A percentile compares a stretch with the other conserved stretches of the same genome.
phyloP scores from a whole-genome alignment of 35 echinoderm and acorn worm species.

The Apostichopus parvimensis region DNA sequence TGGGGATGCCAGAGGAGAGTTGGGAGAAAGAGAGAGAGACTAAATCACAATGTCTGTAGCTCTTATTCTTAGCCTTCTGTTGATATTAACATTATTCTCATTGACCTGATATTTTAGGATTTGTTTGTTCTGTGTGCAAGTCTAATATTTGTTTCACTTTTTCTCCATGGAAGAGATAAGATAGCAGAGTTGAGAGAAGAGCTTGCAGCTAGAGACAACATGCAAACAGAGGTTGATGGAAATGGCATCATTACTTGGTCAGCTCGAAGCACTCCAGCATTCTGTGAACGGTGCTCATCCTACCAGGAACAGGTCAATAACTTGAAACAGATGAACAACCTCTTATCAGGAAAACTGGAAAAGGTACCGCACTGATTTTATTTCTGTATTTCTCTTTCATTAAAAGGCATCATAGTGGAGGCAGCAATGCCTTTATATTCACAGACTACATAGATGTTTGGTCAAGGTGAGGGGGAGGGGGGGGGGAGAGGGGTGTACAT shows the following conservation, averaged over 20 bases:
- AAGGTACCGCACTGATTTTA: conserved; percentile 61
- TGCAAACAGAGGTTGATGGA: conserved; percentile 4
- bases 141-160: background rate
- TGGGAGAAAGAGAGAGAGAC: too few relatives aligned
- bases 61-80: too few relatives aligned
- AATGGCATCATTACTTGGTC: conserved; percentile 45
- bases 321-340: conserved; percentile 87
- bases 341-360: conserved; percentile 77
- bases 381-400: background rate
- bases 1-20: too few relatives aligned
- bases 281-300: conserved; percentile 59
- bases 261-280: conserved; percentile 59
- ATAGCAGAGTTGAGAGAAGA: conserved; percentile 82
- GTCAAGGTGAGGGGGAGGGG: too few relatives aligned
- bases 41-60: too few relatives aligned
- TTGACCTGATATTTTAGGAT: too few relatives aligned
- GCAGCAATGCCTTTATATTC: too few relatives aligned
- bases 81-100: background rate
- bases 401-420: too few relatives aligned
- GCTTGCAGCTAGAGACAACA: conserved; percentile 56
- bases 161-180: conserved; percentile 73
- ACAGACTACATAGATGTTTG: too few relatives aligned
- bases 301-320: conserved; percentile 78
- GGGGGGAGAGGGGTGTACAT: too few relatives aligned
- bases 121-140: background rate